phyloP scores from a whole-genome alignment of 1,140 invertebrate species.

The Ceratosolen solmsi region DNA sequence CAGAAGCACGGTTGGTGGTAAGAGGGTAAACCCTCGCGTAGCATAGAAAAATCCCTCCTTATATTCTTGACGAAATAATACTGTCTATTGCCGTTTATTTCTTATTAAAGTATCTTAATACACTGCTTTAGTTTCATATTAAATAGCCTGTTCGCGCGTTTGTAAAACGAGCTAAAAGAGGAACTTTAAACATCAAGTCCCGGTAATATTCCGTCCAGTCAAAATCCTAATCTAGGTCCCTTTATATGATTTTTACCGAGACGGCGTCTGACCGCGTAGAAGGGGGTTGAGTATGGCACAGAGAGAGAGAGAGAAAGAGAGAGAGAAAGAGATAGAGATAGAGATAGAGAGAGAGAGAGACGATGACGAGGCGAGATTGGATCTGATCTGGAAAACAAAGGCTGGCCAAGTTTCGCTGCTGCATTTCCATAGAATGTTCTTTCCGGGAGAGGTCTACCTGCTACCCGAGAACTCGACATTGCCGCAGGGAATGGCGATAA shows the following conservation, averaged over 20 bases:
- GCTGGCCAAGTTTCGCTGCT: not conserved
- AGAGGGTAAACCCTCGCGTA: not conserved
- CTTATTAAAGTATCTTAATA: not conserved
- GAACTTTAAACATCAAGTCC: too few species aligned
- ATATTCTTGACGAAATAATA: not conserved
- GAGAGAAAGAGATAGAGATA: not conserved
- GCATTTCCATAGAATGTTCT: conserved; percentile 10
- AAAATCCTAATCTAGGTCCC: not conserved
- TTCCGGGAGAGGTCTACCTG: conserved; percentile 26
- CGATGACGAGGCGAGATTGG: not conserved
- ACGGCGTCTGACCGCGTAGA: not conserved
- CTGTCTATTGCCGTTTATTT: not conserved
- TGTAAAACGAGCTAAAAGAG: too few species aligned
- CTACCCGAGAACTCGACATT: not conserved
- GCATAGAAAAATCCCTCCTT: not conserved
- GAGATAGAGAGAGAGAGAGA: conserved; percentile 1
- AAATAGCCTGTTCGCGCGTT: not conserved
- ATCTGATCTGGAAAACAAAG: conserved; percentile 29
- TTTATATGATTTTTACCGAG: not conserved
- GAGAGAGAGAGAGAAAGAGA: not conserved
- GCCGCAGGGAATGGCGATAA: conserved; percentile 1
- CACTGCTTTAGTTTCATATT: not conserved
- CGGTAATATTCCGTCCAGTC: not conserved
- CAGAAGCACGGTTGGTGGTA: conserved; percentile 11
- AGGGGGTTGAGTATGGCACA: not conserved